These are phyloP conservation scores for Caretta caretta DNA, from an alignment of 2,113 vertebrate genomes.

Conservation along the genomic window DNA sequence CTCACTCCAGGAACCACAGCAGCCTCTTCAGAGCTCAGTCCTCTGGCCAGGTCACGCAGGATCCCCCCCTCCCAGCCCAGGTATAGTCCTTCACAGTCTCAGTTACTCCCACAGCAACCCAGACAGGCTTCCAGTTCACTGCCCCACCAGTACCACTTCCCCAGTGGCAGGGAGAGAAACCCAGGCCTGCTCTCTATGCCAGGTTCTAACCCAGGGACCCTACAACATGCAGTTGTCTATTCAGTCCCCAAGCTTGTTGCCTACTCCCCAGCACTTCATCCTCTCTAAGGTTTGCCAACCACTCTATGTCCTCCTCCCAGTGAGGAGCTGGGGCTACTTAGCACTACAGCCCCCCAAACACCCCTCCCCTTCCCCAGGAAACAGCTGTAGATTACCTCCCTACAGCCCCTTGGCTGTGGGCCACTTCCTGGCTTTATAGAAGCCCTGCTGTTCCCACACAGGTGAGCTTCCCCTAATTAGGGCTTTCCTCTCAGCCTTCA, in stretches of 20 bases:
- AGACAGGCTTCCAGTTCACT: neutral
- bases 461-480: neutral
- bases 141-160: neutral
- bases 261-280: neutral
- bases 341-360: too few species aligned
- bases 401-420: too few species aligned
- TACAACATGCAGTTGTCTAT: neutral
- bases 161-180: neutral
- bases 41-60: neutral
- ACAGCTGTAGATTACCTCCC: too few species aligned
- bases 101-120: neutral
- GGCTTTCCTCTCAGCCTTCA: neutral
- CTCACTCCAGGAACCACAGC: too few species aligned
- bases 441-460: neutral
- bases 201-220: neutral
- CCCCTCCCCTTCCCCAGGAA: too few species aligned
- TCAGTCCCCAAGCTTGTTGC: neutral
- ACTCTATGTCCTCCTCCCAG: too few species aligned
- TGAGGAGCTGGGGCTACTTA: neutral
- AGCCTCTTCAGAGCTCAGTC: too few species aligned
- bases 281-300: neutral
- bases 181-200: too few species aligned
- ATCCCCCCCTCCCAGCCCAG: neutral
- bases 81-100: neutral
- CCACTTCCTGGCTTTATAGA: neutral